Percentiles rank a stretch among this genome's conserved stretches.
Evolutionary conservation across 2,888 invertebrate species (phyloP).

Genomic region (Drosophila flavopinicola): DNA sequence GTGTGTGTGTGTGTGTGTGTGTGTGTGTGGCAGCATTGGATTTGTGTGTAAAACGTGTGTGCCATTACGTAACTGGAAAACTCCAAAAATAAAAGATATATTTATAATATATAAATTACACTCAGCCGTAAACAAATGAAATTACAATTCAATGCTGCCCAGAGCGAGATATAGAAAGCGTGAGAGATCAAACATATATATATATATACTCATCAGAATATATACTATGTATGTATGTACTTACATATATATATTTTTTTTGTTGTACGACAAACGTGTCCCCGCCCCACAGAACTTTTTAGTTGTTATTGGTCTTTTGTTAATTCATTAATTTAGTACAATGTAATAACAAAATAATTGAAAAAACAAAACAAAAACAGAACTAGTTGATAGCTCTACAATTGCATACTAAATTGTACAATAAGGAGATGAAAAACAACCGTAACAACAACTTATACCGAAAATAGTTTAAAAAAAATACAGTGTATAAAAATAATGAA

Average conservation of each 20-base stretch:
- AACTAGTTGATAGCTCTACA: slow-evolving; percentile 15
- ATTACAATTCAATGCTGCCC: slow-evolving; percentile 52
- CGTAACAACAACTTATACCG: slow-evolving; percentile 29
- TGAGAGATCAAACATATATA: slow-evolving; percentile 14
- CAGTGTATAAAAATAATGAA: slow-evolving; percentile 27
- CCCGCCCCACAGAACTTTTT: slow-evolving; percentile 8
- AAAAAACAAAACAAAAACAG: background rate
- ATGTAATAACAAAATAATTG: slow-evolving; percentile 9
- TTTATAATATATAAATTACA: slow-evolving; percentile 24
- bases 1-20: slow-evolving; percentile 21
- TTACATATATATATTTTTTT: slow-evolving; percentile 11
- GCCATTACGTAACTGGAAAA: slow-evolving; percentile 53
- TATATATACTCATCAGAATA: slow-evolving; percentile 14
- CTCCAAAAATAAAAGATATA: slow-evolving; percentile 11
- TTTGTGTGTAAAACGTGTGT: slow-evolving; percentile 37
- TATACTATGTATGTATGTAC: slow-evolving; percentile 13
- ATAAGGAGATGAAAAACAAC: slow-evolving; percentile 20
- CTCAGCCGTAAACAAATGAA: slow-evolving; percentile 46
- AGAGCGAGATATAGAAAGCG: background rate
- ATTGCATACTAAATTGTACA: slow-evolving; percentile 21
- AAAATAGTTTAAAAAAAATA: slow-evolving; percentile 29
- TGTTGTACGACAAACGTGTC: slow-evolving; percentile 9
- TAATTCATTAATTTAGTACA: slow-evolving; percentile 26
- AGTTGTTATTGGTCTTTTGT: slow-evolving; percentile 20
- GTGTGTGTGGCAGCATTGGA: slow-evolving; percentile 40